Base-by-base conservation (phyloP, 2,888 invertebrate species). In the Clunio marinus region DNA sequence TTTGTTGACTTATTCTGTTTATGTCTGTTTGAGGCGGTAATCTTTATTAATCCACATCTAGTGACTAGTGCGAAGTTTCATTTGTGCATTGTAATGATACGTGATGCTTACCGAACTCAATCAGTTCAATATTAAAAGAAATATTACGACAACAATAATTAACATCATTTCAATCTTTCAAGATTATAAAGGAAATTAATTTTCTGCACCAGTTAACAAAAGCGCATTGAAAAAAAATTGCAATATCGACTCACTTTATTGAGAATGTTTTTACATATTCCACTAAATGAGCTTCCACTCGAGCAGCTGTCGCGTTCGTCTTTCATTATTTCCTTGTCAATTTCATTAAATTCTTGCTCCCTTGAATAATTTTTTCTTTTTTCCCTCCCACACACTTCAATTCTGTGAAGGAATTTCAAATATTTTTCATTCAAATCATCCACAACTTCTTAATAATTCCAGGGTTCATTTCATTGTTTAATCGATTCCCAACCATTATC, bases 221-320 rank as follows among this genome's bases (percentile, higher is more conserved):
- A n/a, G n/a, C n/a, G n/a, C n/a, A n/a, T n/a, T n/a, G n/a, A n/a
- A n/a, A n/a, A n/a, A n/a, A n/a, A n/a, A n/a, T n/a, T n/a, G n/a
- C n/a, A n/a, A n/a, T 20, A 35, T 55, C 13, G 25, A 62, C 69
- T 55, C 68, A 72, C 72, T 70, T 72, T 69, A 15, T 41, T 41
- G 15, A 72, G 69, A 68, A 72, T 69, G 46, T 71, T 72, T 20
- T 70, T 70, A 70, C 72, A 72, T 28, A 72, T 70, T 32, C 71
- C 73, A 55, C 72, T 72, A 15, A 73, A 70, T 27, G 72, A 72
- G 65, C 72, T 72, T 8, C 70, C 70, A 27, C 72, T 72, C 27
- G 72, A 72, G 66, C 71, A 51, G 5, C 27, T 28, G 17, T 55
- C 55, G 2, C 37, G 28, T 27, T 66, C 66, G 13, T 66, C 55